Evolutionary conservation across 2,888 invertebrate genomes (phyloP).

Genomic region (Plutella xylostella): DNA sequence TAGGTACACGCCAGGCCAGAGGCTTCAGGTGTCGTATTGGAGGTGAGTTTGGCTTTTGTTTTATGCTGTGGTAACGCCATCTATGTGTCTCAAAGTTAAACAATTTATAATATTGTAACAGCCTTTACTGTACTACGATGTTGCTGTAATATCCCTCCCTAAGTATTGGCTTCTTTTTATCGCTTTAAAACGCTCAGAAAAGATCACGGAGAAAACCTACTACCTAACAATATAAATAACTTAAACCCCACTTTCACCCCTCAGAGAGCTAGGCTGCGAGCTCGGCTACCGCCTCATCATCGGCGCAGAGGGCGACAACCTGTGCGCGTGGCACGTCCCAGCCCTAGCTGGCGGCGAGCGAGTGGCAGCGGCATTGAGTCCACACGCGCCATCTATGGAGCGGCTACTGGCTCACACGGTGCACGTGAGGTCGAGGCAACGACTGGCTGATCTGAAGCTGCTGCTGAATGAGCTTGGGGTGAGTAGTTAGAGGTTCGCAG

Average conservation of each 20-base stretch:
- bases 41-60: slow-evolving; percentile 60
- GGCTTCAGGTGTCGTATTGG: slow-evolving; percentile 96
- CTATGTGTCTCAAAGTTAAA: too few species aligned
- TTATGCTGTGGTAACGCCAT: too few species aligned
- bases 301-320: slow-evolving; percentile 77
- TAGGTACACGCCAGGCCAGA: slow-evolving; percentile 90
- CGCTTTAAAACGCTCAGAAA: too few species aligned
- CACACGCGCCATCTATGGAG: slow-evolving; percentile 95
- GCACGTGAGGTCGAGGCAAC: slow-evolving; percentile 88
- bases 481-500: too few species aligned
- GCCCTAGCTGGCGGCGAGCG: slow-evolving; percentile 64
- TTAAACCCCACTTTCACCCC: too few species aligned
- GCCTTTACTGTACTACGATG: too few species aligned
- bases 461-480: slow-evolving; percentile 76
- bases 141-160: too few species aligned
- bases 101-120: too few species aligned
- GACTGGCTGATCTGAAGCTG: slow-evolving; percentile 85
- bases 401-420: slow-evolving; percentile 94
- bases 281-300: slow-evolving; percentile 89
- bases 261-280: slow-evolving; percentile 83
- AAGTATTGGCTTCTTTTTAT: too few species aligned
- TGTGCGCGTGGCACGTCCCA: slow-evolving; percentile 73
- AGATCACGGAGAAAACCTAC: too few species aligned
- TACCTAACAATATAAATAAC: too few species aligned
- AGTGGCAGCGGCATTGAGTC: slow-evolving; percentile 80